These are phyloP conservation scores for Pachycephus smyrnensis DNA, from an alignment of 2,888 invertebrate species.

Conservation along the genomic window DNA sequence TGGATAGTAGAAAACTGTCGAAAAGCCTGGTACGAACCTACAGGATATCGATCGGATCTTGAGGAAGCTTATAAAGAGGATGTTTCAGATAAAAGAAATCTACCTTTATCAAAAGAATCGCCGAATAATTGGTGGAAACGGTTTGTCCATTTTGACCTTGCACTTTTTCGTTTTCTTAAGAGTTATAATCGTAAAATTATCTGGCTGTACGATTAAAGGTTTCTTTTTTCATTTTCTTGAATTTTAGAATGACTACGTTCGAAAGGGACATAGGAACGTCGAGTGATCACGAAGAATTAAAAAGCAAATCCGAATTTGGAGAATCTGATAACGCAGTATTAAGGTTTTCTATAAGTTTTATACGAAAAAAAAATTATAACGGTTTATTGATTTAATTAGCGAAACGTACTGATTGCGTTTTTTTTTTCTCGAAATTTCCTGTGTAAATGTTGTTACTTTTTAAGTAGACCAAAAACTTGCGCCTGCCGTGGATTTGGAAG, in stretches of 20 bases:
- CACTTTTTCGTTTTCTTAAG: neutral
- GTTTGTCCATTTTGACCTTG: constrained; percentile 13
- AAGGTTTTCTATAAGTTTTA: neutral
- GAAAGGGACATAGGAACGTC: constrained; percentile 17
- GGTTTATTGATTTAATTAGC: neutral
- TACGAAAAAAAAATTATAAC: neutral
- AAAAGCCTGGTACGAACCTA: constrained; percentile 70
- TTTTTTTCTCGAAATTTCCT: neutral
- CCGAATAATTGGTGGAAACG: constrained; percentile 75
- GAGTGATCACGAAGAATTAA: neutral
- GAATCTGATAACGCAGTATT: neutral
- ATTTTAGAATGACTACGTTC: constrained; percentile 36
- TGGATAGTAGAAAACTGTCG: constrained; percentile 78
- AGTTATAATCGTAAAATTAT: neutral
- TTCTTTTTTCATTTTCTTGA: constrained; percentile 3
- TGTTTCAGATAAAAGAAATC: constrained; percentile 69
- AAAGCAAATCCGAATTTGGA: neutral
- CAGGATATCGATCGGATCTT: constrained; percentile 70
- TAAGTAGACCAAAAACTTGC: constrained; percentile 23
- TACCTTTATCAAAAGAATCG: constrained; percentile 78
- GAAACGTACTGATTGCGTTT: neutral
- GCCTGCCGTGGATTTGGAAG: constrained; percentile 22
- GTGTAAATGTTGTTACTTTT: neutral
- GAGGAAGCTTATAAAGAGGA: constrained; percentile 72
- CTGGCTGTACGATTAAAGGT: neutral